Conservation (phyloP, 2,888 invertebrate genomes). For the Phorcus lineatus region DNA sequence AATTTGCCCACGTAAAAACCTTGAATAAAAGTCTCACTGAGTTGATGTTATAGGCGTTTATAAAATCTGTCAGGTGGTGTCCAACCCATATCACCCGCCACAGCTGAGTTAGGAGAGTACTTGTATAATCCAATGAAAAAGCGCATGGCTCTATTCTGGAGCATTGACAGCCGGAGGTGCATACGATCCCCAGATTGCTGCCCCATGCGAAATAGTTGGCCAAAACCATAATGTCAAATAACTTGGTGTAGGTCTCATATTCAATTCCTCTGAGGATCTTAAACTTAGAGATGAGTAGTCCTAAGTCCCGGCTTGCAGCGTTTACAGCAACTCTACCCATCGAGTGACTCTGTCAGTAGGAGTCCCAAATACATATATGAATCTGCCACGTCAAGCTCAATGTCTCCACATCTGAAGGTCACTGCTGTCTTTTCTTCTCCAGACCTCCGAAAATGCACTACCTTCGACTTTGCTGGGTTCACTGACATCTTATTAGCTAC, state of each 20-base stretch:
- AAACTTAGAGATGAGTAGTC: constrained; percentile 20
- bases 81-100: constrained; percentile 22
- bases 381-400: not conserved
- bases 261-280: constrained; percentile 14
- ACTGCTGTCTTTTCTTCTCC: not conserved
- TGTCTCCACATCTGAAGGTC: not conserved
- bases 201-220: constrained; percentile 14
- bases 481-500: not conserved
- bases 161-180: constrained; percentile 9
- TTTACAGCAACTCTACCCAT: constrained; percentile 11
- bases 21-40: too few relatives aligned
- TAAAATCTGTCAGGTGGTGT: not conserved
- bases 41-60: too few relatives aligned
- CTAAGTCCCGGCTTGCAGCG: constrained; percentile 20
- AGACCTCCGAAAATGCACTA: too few relatives aligned
- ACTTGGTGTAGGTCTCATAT: constrained; percentile 9
- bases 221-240: constrained; percentile 18
- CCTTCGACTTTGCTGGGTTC: not conserved
- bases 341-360: constrained; percentile 14
- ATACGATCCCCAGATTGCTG: constrained; percentile 21
- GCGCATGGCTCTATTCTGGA: constrained; percentile 19
- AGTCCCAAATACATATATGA: constrained; percentile 4
- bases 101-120: constrained; percentile 4
- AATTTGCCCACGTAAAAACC: too few relatives aligned
- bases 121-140: not conserved